Percentiles rank a stretch among this genome's conserved stretches.
These are phyloP conservation scores for Micropterix aruncella DNA, from an alignment of 2,888 invertebrate species.

Conservation along the genomic window DNA sequence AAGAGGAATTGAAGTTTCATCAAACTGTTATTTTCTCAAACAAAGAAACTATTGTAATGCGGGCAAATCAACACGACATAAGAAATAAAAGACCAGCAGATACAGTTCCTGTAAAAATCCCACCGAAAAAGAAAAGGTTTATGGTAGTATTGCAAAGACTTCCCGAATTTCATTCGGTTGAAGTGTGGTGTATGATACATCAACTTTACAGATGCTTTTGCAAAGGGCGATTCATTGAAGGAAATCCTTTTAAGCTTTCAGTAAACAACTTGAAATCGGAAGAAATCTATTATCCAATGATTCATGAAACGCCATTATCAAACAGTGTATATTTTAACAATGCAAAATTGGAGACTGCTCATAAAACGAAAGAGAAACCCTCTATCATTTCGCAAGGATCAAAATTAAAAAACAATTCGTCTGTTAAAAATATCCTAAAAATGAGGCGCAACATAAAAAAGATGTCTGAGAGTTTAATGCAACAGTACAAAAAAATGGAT, in stretches of 20 bases:
- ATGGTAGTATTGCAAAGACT: neutral
- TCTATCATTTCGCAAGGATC: too few relatives aligned
- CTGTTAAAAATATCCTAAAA: too few relatives aligned
- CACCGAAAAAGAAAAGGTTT: neutral
- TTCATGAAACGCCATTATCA: too few relatives aligned
- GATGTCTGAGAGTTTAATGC: too few relatives aligned
- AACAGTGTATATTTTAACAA: too few relatives aligned
- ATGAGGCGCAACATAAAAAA: too few relatives aligned
- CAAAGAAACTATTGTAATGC: neutral
- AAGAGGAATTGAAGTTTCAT: neutral
- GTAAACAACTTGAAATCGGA: neutral
- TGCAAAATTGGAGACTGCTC: too few relatives aligned
- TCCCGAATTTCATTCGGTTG: neutral
- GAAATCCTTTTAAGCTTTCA: neutral
- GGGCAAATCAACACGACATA: neutral
- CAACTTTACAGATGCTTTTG: neutral
- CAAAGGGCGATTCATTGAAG: neutral
- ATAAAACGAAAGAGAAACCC: too few relatives aligned
- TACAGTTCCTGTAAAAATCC: neutral
- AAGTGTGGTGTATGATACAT: neutral
- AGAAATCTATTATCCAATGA: neutral
- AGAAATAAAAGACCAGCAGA: neutral
- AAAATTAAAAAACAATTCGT: too few relatives aligned
- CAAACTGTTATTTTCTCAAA: neutral
- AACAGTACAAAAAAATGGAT: too few relatives aligned